Evolutionary conservation across 2,113 vertebrate species (phyloP).

Genomic region (Ptychochromis oligacanthus): DNA sequence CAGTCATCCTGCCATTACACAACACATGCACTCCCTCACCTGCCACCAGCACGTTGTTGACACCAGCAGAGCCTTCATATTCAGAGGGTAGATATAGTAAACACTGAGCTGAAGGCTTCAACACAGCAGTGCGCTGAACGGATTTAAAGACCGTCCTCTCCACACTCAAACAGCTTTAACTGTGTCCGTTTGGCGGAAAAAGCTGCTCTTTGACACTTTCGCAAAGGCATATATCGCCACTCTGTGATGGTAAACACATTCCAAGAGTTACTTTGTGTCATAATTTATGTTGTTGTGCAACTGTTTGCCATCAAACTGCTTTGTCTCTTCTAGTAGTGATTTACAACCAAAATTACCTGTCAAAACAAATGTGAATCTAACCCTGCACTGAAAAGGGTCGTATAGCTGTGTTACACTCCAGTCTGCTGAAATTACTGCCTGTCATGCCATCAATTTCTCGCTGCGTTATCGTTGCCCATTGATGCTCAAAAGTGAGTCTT

Average conservation of each 20-base stretch:
- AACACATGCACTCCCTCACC: not conserved
- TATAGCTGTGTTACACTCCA: not conserved
- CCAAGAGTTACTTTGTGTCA: not conserved
- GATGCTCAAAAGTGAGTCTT: not conserved
- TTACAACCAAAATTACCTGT: not conserved
- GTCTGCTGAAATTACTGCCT: constrained; percentile 8
- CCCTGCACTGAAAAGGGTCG: not conserved
- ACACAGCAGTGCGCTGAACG: not conserved
- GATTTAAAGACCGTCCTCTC: constrained; percentile 5
- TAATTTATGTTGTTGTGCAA: not conserved
- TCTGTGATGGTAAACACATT: constrained; percentile 30
- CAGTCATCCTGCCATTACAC: constrained; percentile 23
- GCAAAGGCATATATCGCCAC: not conserved
- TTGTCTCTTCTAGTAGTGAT: not conserved
- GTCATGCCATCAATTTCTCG: not conserved
- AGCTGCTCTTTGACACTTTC: not conserved
- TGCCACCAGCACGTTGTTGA: constrained; percentile 18
- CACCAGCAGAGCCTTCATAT: constrained; percentile 18
- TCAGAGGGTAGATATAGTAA: not conserved
- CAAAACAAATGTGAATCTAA: not conserved
- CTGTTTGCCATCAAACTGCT: not conserved
- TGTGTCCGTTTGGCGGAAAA: not conserved
- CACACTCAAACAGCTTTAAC: constrained; percentile 3
- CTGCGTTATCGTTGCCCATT: not conserved
- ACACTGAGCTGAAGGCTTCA: constrained; percentile 4